Conservation (phyloP, 2,797 vertebrate genomes). For the Eutrigla gurnardus region DNA sequence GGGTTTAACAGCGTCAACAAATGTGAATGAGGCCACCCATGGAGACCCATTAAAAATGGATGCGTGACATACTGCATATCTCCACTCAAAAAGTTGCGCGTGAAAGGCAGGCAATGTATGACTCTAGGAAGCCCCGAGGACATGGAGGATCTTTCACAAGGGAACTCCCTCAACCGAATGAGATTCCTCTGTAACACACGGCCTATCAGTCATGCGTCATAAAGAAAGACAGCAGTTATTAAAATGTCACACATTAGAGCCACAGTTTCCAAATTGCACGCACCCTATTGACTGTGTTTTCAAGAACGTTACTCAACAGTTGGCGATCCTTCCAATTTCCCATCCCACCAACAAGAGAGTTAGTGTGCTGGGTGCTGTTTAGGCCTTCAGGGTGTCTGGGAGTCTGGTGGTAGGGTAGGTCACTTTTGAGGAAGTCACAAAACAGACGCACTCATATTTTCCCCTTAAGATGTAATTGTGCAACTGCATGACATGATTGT, state of each 20-base stretch:
- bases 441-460: constrained; percentile 44
- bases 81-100: constrained; percentile 20
- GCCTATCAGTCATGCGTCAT: constrained; percentile 38
- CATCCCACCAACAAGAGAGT: constrained; percentile 45
- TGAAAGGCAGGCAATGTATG: constrained; percentile 40
- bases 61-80: constrained; percentile 18
- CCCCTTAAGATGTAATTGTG: constrained; percentile 20
- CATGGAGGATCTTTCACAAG: constrained; percentile 46
- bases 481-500: constrained; percentile 2
- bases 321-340: constrained; percentile 19
- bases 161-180: constrained; percentile 50
- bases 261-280: constrained; percentile 47
- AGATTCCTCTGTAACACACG: constrained; percentile 41
- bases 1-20: background rate
- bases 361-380: constrained; percentile 44
- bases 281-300: constrained; percentile 31
- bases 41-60: constrained; percentile 7
- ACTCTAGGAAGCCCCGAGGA: constrained; percentile 30
- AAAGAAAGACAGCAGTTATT: constrained; percentile 18
- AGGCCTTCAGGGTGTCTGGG: constrained; percentile 38
- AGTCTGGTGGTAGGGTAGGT: constrained; percentile 14
- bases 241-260: constrained; percentile 28
- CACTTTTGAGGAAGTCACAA: background rate
- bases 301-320: constrained; percentile 28
- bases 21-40: constrained; percentile 42